Evolutionary conservation across 2,113 vertebrate genomes (phyloP).

Genomic region (Eurypyga helias): DNA sequence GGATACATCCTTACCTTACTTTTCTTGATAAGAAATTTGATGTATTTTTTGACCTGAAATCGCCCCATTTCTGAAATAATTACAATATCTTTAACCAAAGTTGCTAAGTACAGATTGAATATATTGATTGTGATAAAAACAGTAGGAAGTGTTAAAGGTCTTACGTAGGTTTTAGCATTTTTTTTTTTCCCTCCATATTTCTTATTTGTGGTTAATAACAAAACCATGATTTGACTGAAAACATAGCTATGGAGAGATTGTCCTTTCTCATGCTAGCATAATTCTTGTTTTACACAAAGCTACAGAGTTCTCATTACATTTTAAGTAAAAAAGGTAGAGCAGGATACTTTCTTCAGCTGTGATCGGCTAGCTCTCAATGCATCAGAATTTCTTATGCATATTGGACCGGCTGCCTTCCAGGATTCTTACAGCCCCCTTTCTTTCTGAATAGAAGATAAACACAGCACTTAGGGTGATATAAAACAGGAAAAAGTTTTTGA

Average conservation of each 20-base stretch:
- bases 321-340: background rate
- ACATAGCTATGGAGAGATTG: background rate
- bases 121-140: background rate
- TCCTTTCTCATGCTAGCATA: background rate
- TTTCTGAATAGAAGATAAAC: background rate
- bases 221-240: background rate
- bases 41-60: background rate
- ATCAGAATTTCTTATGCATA: background rate
- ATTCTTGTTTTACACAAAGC: background rate
- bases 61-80: background rate
- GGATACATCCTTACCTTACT: background rate
- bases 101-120: background rate
- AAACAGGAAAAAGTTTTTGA: background rate
- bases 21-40: background rate
- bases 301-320: background rate
- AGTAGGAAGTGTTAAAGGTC: background rate
- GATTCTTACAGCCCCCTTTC: background rate
- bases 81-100: background rate
- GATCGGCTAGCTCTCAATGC: background rate
- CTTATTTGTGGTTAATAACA: background rate
- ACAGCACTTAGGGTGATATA: background rate
- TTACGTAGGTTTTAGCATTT: background rate
- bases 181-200: background rate
- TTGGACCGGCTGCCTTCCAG: background rate
- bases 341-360: background rate